These are phyloP conservation scores for Diorhabda sublineata DNA, from an alignment of 1,140 invertebrate species.

Conservation along the genomic window DNA sequence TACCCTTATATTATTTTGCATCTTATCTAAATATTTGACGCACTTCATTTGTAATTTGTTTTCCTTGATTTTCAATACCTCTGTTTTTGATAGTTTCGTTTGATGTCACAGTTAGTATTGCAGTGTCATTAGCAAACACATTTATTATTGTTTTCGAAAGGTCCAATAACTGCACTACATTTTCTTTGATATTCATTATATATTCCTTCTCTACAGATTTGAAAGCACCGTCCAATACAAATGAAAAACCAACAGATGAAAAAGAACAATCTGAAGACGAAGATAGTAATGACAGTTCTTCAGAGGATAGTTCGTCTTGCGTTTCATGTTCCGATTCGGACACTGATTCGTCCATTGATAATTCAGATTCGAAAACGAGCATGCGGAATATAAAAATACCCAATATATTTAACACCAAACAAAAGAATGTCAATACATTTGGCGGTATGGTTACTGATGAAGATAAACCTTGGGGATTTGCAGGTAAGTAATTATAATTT, in stretches of 20 bases:
- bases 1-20: no score
- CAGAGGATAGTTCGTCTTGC: slow-evolving; percentile 40
- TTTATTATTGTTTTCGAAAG: no score
- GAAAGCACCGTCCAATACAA: background rate
- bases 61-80: no score
- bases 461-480: slow-evolving; percentile 72
- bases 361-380: slow-evolving; percentile 27
- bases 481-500: slow-evolving; percentile 33
- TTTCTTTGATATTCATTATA: no score
- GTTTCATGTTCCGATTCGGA: slow-evolving; percentile 43
- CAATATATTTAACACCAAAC: slow-evolving; percentile 22
- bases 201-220: background rate
- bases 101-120: no score
- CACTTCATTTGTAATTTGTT: no score
- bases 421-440: slow-evolving; percentile 45
- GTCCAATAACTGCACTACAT: no score
- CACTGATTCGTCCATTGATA: slow-evolving; percentile 28
- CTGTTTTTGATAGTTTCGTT: no score
- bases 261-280: slow-evolving; percentile 10
- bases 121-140: no score
- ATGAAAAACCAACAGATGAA: slow-evolving; percentile 9
- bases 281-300: background rate
- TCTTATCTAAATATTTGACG: no score
- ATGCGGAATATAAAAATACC: slow-evolving; percentile 31
- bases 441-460: slow-evolving; percentile 50